A percentile compares a stretch with the other conserved stretches of the same genome.
Evolutionary conservation across 1,140 invertebrate genomes (phyloP).

Genomic region (Amyelois transitella): DNA sequence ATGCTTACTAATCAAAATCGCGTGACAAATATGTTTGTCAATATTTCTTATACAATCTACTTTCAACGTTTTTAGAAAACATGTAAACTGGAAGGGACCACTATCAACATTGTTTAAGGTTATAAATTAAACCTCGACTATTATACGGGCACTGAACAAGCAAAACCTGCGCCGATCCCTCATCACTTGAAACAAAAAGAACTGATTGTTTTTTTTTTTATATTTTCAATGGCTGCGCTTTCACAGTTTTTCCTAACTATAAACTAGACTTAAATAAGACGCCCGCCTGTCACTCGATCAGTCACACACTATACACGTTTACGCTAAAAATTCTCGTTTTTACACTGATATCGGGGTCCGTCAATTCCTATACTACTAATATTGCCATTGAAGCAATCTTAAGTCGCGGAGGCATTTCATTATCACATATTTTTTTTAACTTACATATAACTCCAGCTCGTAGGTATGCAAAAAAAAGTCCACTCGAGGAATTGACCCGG

Average conservation of each 20-base stretch:
- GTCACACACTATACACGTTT: conserved; percentile 36
- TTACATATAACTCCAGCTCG: conserved; percentile 23
- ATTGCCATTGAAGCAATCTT: conserved; percentile 56
- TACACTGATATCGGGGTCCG: conserved; percentile 55
- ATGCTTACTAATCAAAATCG: too few relatives aligned
- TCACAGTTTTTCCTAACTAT: conserved; percentile 69
- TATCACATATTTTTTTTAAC: conserved; percentile 58
- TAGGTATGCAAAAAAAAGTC: conserved; percentile 18
- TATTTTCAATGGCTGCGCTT: conserved; percentile 46
- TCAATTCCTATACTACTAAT: conserved; percentile 51
- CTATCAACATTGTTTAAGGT: too few relatives aligned
- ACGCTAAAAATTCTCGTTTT: conserved; percentile 47
- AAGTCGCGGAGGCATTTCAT: conserved; percentile 47
- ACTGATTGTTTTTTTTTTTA: conserved; percentile 43
- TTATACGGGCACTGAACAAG: conserved; percentile 21
- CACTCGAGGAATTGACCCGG: conserved; percentile 29
- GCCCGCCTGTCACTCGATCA: conserved; percentile 34
- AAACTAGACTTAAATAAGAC: conserved; percentile 61
- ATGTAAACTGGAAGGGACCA: too few relatives aligned
- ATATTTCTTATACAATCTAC: too few relatives aligned
- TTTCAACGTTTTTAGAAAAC: too few relatives aligned
- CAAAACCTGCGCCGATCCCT: conserved; percentile 61
- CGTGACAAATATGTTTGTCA: too few relatives aligned
- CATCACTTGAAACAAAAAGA: conserved; percentile 61
- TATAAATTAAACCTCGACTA: background rate